Evolutionary conservation across 2,888 invertebrate species (phyloP), one percentile per base, ranked within the genome.

Genomic region (Hoplodrina blanda): DNA sequence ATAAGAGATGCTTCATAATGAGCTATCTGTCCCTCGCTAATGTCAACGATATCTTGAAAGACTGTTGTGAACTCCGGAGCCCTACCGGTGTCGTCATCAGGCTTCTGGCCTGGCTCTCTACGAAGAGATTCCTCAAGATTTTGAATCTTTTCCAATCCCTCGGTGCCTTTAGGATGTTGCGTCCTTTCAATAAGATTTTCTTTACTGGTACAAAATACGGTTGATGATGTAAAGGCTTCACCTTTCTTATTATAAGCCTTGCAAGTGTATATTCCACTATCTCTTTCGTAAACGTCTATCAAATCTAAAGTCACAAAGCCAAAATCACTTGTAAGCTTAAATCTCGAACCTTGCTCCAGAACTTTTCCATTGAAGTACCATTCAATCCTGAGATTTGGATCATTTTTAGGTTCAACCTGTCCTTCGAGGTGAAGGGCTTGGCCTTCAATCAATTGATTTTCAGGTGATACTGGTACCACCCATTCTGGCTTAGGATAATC

Each of bases 1-100:
- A 98, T 98, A 10, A 99, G 96, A 61, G 98, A 98, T 50, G 99
- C 99, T 96, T 99, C 99, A 92, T 99, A 99, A 93, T 99, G 99
- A 82, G 99, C 99, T 83, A 99, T 98, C 93, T 99, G 99, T 69
- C 99, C 99, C 95, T 99, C 99, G 53, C 97, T 98, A 61, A 99
- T 96, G 86, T 98, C 98, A 13, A 96, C 95, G 73, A 99, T 96
- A 82, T 98, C 97, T 84, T 98, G 97, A 92, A 98, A 98, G 89
- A 98, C 98, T 0, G 98, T 98, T 8, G 98, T 98, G 88, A 99
- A 99, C 70, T 98, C 97, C 52, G 99, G 99, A 69, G 99, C 97
- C 89, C 98, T 97, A 13, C 98, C 98, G 78, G 97, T 97, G 79
- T 98, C 98, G 56, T 97, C 97, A 75, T 98, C 97, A 1, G 97